Evolutionary conservation across 2,797 vertebrate genomes (phyloP).

Genomic region (Heteromormyrus szaboi): DNA sequence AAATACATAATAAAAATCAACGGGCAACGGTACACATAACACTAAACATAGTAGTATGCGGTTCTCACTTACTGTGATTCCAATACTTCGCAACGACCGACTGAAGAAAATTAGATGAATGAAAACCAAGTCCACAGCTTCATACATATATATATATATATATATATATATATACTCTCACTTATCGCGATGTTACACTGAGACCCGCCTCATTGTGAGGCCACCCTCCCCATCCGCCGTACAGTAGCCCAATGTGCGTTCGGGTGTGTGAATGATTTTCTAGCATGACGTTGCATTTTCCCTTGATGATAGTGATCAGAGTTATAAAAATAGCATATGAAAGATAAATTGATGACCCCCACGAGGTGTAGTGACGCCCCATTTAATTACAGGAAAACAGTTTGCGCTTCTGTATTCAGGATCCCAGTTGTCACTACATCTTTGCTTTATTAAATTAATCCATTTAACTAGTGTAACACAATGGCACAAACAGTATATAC

Average conservation of each 20-base stretch:
- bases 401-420: background rate
- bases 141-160: conserved; percentile 57
- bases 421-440: background rate
- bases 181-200: conserved; percentile 51
- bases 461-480: background rate
- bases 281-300: conserved; percentile 63
- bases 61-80: background rate
- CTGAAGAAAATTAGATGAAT: background rate
- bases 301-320: background rate
- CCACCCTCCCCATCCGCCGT: background rate
- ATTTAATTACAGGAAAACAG: background rate
- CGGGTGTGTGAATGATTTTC: background rate
- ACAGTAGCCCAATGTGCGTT: background rate
- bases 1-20: background rate
- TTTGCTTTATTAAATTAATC: background rate
- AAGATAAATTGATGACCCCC: background rate
- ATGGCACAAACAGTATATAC: background rate
- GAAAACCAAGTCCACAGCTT: background rate
- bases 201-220: conserved; percentile 22
- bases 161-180: conserved; percentile 30
- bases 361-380: background rate
- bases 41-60: background rate
- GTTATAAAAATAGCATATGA: background rate
- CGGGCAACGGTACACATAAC: background rate
- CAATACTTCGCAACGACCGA: background rate